phyloP scores from a whole-genome alignment of 2,113 vertebrate species.

The Phocoena sinus region DNA sequence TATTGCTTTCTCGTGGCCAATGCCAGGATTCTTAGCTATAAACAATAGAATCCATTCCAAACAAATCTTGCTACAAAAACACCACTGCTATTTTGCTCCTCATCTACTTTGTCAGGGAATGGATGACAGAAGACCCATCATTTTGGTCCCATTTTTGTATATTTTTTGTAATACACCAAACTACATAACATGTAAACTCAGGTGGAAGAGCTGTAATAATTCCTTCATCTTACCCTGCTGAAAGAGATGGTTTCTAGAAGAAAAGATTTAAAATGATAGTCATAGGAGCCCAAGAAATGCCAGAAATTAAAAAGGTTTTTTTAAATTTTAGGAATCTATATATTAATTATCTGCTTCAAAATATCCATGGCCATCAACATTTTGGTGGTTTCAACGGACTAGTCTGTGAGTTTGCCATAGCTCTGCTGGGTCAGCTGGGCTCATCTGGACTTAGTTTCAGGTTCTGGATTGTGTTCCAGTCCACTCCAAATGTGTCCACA shows the following conservation, averaged over 20 bases:
- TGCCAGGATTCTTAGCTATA: neutral
- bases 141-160: too few species aligned
- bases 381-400: neutral
- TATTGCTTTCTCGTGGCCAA: neutral
- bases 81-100: neutral
- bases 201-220: neutral
- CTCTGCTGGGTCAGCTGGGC: neutral
- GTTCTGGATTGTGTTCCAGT: neutral
- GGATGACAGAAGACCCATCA: neutral
- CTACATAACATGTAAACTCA: neutral
- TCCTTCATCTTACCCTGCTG: fast-evolving
- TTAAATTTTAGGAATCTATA: neutral
- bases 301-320: neutral
- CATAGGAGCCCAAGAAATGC: neutral
- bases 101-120: neutral
- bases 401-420: neutral
- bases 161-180: neutral
- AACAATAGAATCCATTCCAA: neutral
- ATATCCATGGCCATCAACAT: neutral
- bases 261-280: neutral
- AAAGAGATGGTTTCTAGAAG: neutral
- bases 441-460: neutral
- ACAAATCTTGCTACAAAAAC: neutral
- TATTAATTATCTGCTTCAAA: neutral
- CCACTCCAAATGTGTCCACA: neutral